Percentiles rank a stretch among this genome's conserved stretches.
These are phyloP conservation scores for Epinotia bilunana DNA, from an alignment of 2,888 invertebrate species.

Conservation along the genomic window DNA sequence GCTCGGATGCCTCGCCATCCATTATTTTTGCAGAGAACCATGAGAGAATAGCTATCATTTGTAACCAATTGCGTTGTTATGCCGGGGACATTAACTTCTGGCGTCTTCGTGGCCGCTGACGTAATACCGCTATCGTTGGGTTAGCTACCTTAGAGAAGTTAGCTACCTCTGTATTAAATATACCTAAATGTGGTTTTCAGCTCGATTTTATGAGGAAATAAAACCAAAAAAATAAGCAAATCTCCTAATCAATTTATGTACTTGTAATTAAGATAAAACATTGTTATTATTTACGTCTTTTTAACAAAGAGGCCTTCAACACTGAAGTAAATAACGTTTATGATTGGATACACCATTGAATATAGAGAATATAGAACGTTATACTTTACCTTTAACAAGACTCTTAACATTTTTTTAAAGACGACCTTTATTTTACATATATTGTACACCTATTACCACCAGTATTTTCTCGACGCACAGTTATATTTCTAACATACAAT, in stretches of 20 bases:
- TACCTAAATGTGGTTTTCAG: background rate
- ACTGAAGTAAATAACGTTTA: too few relatives aligned
- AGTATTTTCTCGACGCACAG: too few relatives aligned
- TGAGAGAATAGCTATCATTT: constrained; percentile 57
- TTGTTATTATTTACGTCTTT: too few relatives aligned
- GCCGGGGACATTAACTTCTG: constrained; percentile 47
- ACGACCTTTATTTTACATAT: too few relatives aligned
- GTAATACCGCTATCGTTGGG: constrained; percentile 12
- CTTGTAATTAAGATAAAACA: too few relatives aligned
- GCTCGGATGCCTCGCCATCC: constrained; percentile 54
- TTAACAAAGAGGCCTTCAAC: too few relatives aligned
- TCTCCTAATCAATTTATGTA: too few relatives aligned
- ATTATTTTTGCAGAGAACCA: constrained; percentile 58
- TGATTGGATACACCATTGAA: too few relatives aligned
- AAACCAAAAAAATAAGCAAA: background rate
- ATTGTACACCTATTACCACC: too few relatives aligned
- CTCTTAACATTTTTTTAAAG: too few relatives aligned
- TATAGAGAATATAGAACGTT: too few relatives aligned
- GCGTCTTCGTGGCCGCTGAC: constrained; percentile 45
- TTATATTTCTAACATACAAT: background rate
- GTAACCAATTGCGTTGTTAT: constrained; percentile 55
- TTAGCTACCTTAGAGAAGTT: background rate
- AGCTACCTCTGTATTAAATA: background rate
- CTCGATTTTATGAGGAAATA: background rate
- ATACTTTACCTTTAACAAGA: too few relatives aligned